Evolutionary conservation across 2,113 vertebrate genomes (phyloP).

Genomic region (Oryzias javanicus): DNA sequence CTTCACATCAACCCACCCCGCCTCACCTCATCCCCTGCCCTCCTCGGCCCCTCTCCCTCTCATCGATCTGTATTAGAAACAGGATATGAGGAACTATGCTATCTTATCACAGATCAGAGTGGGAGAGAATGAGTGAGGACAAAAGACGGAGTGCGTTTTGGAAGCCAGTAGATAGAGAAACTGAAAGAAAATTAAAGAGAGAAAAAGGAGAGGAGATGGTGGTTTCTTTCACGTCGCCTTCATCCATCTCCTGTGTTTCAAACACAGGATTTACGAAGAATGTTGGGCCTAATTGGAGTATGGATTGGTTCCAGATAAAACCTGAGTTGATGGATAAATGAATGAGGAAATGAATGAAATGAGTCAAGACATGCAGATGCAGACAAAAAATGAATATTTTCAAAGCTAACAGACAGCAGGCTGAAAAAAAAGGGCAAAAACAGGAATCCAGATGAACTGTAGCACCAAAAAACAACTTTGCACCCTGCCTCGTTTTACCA

Average conservation of each 20-base stretch:
- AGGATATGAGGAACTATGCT: constrained; percentile 76
- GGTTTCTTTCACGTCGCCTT: constrained; percentile 47
- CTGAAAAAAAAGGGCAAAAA: constrained; percentile 5
- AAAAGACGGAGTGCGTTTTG: constrained; percentile 43
- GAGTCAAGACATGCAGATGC: constrained; percentile 22
- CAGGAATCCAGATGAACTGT: constrained; percentile 19
- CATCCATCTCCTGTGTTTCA: constrained; percentile 56
- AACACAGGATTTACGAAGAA: constrained; percentile 40
- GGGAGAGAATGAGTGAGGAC: constrained; percentile 58
- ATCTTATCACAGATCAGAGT: constrained; percentile 72
- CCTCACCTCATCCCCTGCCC: constrained; percentile 52
- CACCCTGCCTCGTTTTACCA: constrained; percentile 46
- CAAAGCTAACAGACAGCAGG: constrained; percentile 12
- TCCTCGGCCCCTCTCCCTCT: constrained; percentile 58
- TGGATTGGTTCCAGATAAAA: constrained; percentile 61
- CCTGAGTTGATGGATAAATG: constrained; percentile 63
- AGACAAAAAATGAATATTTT: constrained; percentile 15
- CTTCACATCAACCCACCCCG: constrained; percentile 50
- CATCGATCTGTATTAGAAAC: constrained; percentile 79
- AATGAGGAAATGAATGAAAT: constrained; percentile 62
- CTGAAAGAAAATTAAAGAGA: constrained; percentile 40
- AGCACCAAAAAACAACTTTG: constrained; percentile 30
- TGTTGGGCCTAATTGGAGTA: constrained; percentile 63
- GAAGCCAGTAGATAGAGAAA: constrained; percentile 40
- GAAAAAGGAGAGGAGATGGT: constrained; percentile 21